Evolutionary conservation across 2,888 invertebrate species (phyloP).

Genomic region (Drosophila hamatofila): DNA sequence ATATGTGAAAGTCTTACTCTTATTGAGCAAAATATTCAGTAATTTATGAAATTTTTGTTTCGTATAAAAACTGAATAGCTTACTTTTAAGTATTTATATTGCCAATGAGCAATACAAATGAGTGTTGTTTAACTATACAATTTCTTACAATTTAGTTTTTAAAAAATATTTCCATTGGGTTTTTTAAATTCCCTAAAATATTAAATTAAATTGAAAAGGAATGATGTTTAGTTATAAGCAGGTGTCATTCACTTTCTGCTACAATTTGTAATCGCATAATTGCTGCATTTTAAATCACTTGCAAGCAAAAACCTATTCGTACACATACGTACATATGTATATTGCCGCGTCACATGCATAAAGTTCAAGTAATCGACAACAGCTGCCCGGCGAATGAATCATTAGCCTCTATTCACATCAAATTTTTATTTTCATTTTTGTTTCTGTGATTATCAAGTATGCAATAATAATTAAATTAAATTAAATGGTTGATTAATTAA

Average conservation of each 20-base stretch:
- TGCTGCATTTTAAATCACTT: constrained; percentile 18
- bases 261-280: constrained; percentile 20
- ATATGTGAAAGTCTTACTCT: background rate
- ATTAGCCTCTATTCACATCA: constrained; percentile 24
- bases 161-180: too few species aligned
- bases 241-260: constrained; percentile 2
- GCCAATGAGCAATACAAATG: background rate
- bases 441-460: constrained; percentile 17
- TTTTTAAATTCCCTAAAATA: background rate
- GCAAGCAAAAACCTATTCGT: background rate
- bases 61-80: background rate
- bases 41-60: background rate
- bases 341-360: constrained; percentile 31
- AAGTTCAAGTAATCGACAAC: constrained; percentile 35
- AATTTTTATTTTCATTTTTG: background rate
- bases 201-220: too few species aligned
- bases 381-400: constrained; percentile 52
- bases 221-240: background rate
- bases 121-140: background rate
- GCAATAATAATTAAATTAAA: constrained; percentile 17
- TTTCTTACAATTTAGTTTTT: too few species aligned
- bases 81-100: background rate
- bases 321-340: background rate
- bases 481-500: constrained; percentile 28
- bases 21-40: background rate